Conservation (phyloP, 2,797 vertebrate genomes). For the Prunella strophiata region DNA sequence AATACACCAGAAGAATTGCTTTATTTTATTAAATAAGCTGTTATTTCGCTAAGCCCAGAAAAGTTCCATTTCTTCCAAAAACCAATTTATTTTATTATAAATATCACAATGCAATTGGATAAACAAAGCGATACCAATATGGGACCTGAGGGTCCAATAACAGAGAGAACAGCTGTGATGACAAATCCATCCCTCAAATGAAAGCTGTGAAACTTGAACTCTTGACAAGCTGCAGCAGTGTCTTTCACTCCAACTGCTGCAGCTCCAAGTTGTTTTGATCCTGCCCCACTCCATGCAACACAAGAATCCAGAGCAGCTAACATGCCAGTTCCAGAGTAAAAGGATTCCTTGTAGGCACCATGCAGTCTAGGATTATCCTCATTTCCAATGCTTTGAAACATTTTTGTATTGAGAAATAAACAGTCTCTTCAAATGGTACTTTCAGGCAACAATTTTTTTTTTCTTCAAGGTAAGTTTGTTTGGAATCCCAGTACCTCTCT, state of each 20-base stretch:
- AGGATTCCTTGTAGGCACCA: background rate
- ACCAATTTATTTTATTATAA: rapidly evolving
- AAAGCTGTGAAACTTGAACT: background rate
- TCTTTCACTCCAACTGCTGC: background rate
- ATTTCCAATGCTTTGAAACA: background rate
- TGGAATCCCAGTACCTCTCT: background rate
- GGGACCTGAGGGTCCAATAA: background rate
- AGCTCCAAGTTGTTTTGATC: background rate
- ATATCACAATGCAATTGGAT: background rate
- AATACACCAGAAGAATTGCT: background rate
- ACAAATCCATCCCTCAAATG: background rate
- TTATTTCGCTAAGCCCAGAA: background rate
- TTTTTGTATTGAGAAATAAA: background rate
- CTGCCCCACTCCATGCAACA: background rate
- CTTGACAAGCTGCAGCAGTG: background rate
- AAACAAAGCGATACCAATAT: background rate
- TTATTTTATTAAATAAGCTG: background rate
- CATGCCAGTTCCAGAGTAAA: background rate
- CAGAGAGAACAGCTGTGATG: background rate
- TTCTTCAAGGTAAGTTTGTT: background rate
- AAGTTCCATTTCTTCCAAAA: background rate
- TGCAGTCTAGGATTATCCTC: background rate
- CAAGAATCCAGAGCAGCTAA: background rate
- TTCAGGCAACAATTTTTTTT: background rate
- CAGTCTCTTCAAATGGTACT: background rate